Percentiles rank a stretch among this genome's conserved stretches.
Evolutionary conservation across 2,888 invertebrate species (phyloP).

Genomic region (Coelogynopora nodosa): DNA sequence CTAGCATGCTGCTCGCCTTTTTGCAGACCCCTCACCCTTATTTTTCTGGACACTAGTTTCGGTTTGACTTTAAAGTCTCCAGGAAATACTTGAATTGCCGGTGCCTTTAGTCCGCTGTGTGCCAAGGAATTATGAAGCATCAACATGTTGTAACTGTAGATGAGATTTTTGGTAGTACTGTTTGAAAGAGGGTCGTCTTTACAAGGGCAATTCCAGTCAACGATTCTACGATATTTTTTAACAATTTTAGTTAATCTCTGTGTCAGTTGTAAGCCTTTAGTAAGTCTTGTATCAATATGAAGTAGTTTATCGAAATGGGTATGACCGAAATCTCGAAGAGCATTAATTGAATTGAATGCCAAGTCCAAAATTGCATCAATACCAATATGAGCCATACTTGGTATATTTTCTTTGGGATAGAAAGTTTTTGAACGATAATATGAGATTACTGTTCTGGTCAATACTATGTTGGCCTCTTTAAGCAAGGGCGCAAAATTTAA

Average conservation of each 20-base stretch:
- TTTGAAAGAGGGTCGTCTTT: neutral
- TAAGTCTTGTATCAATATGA: neutral
- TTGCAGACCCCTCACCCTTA: too few species aligned
- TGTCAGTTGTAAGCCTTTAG: neutral
- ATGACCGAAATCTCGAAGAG: neutral
- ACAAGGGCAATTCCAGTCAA: neutral
- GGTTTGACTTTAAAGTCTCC: slow-evolving; percentile 19
- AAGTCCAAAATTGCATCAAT: neutral
- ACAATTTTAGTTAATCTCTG: neutral
- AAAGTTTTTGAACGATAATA: too few species aligned
- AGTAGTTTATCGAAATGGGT: neutral
- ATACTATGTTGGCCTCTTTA: too few species aligned
- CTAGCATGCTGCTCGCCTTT: too few species aligned
- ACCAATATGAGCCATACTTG: neutral
- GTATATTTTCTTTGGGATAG: too few species aligned
- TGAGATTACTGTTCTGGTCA: too few species aligned
- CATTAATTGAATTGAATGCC: neutral
- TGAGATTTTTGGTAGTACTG: neutral
- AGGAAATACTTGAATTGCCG: neutral
- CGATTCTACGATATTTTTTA: neutral
- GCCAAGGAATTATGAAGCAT: neutral
- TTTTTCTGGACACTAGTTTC: neutral
- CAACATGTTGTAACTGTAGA: neutral
- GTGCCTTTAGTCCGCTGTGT: neutral
- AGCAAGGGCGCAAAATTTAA: too few species aligned